Conservation (phyloP, 2,113 vertebrate species). For the Apeltes quadracus region DNA sequence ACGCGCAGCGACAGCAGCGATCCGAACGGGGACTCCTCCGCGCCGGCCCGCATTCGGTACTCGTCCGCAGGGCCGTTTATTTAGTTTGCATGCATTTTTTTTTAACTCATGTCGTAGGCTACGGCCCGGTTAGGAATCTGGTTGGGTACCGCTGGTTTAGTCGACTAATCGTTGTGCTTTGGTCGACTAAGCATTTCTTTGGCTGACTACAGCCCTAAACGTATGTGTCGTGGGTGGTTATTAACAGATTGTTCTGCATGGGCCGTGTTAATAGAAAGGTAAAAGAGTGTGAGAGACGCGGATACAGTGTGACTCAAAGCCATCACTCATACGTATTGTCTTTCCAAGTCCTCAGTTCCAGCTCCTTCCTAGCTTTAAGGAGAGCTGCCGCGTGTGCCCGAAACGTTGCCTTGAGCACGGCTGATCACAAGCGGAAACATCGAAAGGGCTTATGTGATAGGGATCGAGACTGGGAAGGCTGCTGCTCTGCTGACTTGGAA, state of each 20-base stretch:
- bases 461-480: conserved; percentile 48
- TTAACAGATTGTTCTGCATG: conserved; percentile 3
- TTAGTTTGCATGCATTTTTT: no score
- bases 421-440: conserved; percentile 39
- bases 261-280: conserved; percentile 31
- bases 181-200: no score
- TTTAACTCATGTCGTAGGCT: no score
- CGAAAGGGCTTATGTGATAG: conserved; percentile 58
- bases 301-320: conserved; percentile 14
- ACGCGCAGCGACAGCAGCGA: no score
- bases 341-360: conserved; percentile 18
- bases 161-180: no score
- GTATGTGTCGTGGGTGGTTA: conserved; percentile 1
- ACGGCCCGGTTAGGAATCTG: no score
- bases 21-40: no score
- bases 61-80: no score
- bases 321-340: conserved; percentile 28
- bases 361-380: conserved; percentile 13
- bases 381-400: conserved; percentile 33
- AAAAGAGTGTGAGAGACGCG: conserved; percentile 19
- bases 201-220: no score
- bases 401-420: conserved; percentile 34
- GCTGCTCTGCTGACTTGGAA: conserved; percentile 61
- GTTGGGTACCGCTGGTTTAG: no score
- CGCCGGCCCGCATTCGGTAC: no score